phyloP scores from a whole-genome alignment of 2,888 invertebrate species.

The Chrysolina haemoptera region DNA sequence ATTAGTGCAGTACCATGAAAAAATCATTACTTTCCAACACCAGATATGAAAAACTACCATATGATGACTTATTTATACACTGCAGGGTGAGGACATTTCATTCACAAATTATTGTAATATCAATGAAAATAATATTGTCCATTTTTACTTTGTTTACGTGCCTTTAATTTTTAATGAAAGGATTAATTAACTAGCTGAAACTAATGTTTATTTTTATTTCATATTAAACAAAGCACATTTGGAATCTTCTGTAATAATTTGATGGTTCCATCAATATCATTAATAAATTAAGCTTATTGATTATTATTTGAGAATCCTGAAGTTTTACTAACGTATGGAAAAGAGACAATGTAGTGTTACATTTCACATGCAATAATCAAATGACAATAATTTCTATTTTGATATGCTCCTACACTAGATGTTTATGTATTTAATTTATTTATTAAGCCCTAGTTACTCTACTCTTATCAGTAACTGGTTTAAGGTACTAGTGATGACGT shows the following conservation, averaged over 20 bases:
- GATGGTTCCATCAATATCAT: not conserved
- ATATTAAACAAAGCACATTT: not conserved
- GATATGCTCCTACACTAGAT: too few relatives aligned
- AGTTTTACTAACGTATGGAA: not conserved
- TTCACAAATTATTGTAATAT: conserved; percentile 16
- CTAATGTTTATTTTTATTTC: not conserved
- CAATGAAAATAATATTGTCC: conserved; percentile 6
- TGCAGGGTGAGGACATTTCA: conserved; percentile 37
- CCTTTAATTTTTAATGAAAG: conserved; percentile 6
- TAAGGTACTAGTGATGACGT: too few relatives aligned
- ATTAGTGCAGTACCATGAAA: conserved; percentile 39
- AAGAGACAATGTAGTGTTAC: not conserved
- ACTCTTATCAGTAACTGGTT: too few relatives aligned
- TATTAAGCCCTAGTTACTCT: too few relatives aligned
- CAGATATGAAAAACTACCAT: conserved; percentile 42
- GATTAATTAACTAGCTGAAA: not conserved
- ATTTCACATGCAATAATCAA: not conserved
- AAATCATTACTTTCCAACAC: conserved; percentile 36
- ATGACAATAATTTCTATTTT: too few relatives aligned
- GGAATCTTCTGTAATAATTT: not conserved
- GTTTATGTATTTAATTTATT: too few relatives aligned
- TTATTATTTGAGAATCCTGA: not conserved
- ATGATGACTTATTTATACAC: conserved; percentile 39
- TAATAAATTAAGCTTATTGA: not conserved
- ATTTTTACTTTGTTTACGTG: conserved; percentile 31